phyloP scores from a whole-genome alignment of 2,113 vertebrate species.

The Python bivittatus region DNA sequence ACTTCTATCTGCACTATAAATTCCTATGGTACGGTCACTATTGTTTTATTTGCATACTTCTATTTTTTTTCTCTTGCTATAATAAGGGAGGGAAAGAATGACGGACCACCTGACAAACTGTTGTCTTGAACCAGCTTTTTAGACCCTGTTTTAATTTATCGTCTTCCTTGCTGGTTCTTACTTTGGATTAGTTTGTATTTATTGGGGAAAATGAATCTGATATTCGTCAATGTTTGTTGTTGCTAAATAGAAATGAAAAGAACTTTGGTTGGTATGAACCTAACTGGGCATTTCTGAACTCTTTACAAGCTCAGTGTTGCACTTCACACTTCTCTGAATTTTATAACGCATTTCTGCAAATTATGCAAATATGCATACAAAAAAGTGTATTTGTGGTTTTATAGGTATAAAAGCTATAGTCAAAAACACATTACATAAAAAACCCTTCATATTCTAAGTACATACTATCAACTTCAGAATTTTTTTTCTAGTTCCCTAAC shows the following conservation, averaged over 20 bases:
- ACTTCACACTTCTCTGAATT: not conserved
- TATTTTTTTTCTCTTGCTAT: not conserved
- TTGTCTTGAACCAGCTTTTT: not conserved
- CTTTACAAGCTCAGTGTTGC: not conserved
- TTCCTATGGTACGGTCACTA: slow-evolving; percentile 23
- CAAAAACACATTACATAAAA: not conserved
- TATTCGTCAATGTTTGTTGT: not conserved
- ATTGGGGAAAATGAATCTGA: not conserved
- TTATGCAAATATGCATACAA: not conserved
- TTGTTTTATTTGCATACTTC: not conserved
- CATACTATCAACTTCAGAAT: not conserved
- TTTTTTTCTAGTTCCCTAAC: not conserved
- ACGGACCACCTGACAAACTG: not conserved
- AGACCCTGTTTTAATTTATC: not conserved
- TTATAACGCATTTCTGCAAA: not conserved
- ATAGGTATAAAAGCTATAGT: not conserved
- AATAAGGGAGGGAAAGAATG: not conserved
- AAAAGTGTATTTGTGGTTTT: not conserved
- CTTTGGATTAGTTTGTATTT: not conserved
- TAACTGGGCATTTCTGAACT: not conserved
- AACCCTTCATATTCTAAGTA: not conserved
- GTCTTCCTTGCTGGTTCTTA: not conserved
- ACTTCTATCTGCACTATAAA: slow-evolving; percentile 14
- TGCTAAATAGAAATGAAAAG: not conserved
- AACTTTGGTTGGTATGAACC: not conserved